Conservation (phyloP, 2,113 vertebrate genomes). For the Rhabdomys dilectus region DNA sequence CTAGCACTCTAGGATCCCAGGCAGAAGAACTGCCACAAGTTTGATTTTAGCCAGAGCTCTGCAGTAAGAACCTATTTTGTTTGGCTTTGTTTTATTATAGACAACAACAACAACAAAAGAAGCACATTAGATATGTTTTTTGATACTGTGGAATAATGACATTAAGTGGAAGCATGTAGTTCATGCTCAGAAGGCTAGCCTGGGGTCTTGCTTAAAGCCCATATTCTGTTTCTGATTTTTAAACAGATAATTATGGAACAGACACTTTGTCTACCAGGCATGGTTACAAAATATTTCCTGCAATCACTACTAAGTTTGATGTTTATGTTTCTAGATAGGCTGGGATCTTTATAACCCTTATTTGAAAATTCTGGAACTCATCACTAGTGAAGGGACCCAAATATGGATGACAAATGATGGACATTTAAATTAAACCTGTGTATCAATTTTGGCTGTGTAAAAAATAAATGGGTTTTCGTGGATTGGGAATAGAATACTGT, state of each 20-base stretch:
- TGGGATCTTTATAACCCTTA: background rate
- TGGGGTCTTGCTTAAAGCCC: background rate
- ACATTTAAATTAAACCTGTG: background rate
- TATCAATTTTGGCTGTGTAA: background rate
- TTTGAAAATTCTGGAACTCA: background rate
- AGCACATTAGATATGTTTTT: background rate
- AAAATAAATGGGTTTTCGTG: background rate
- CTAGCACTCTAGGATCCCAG: background rate
- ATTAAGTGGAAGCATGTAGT: background rate
- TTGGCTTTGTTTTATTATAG: background rate
- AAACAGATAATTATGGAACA: background rate
- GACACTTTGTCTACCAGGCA: background rate
- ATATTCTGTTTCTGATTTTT: background rate
- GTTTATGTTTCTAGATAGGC: background rate
- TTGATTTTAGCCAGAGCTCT: background rate
- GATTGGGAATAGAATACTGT: background rate
- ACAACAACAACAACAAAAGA: background rate
- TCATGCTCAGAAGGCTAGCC: background rate
- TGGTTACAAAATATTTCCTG: too few species aligned
- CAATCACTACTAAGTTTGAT: fast-evolving
- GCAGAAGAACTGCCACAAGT: background rate
- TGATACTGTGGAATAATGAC: background rate
- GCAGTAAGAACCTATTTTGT: background rate
- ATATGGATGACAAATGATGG: too few species aligned
- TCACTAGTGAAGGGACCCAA: background rate